Base-by-base conservation (phyloP, 2,888 invertebrate species). In the Drosophila melanosoma region DNA sequence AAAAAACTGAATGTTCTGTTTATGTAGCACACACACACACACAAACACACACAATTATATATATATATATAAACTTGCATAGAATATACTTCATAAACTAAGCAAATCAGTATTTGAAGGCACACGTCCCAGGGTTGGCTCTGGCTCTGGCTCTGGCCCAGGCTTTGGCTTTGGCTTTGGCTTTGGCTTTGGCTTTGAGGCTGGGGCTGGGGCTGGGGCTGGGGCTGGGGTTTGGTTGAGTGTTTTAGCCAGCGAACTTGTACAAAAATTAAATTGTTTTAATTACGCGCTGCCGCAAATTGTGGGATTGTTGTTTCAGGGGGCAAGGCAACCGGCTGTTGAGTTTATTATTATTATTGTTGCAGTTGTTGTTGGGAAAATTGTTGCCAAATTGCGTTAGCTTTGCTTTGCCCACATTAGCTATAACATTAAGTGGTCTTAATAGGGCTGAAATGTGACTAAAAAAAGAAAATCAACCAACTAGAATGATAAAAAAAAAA, bases 61-160 rank as follows among this genome's bases (percentile, higher is more conserved):
- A n/a, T 42, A 11, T 7, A 17, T 23, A 10, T 35, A 29, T 33
- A 64, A 35, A 49, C 36, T 52, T 32, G 49, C 36, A 58, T 60
- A 57, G 64, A 60, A 76, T 59, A 59, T 62, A 84, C 88, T 87
- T 89, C 78, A 85, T 86, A 88, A 86, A 86, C 85, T 90, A 90
- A 86, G 85, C 85, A 86, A 86, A 86, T 86, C 86, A 86, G 88
- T 83, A 86, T 86, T 90, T 90, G 87, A 90, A 90, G 89, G 85
- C 89, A 71, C 81, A 77, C 64, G 67, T 74, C 61, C 66, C 79
- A 81, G 84, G 79, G 81, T 70, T 74, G 82, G 60, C 53, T 58
- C 57, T 48, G 62, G 56, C 77, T 68, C 62, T 61, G 76, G 66
- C 77, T 69, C 60, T 57, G 54, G 61, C 70, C 58, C 53, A 20